Conservation (phyloP, 2,797 vertebrate species). For the Aphelocoma californica region DNA sequence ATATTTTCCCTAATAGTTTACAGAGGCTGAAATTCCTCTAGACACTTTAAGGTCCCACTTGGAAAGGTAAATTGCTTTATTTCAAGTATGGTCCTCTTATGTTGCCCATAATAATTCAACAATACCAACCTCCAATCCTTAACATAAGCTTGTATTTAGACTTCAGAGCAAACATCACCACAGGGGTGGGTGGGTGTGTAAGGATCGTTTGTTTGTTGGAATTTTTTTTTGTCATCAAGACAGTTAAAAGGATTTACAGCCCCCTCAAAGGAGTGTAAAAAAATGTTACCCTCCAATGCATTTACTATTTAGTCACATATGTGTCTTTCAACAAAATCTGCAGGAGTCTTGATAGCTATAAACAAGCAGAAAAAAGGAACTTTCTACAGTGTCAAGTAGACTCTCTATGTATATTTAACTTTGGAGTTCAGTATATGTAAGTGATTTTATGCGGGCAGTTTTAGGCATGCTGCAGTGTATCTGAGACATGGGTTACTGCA, state of each 20-base stretch:
- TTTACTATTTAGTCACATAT: not conserved
- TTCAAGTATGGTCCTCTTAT: not conserved
- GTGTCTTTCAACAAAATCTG: not conserved
- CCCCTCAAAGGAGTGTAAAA: not conserved
- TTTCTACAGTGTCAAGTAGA: not conserved
- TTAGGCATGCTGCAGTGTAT: not conserved
- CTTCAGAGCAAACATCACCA: not conserved
- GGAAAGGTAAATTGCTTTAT: not conserved
- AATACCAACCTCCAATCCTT: not conserved
- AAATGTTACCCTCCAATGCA: not conserved
- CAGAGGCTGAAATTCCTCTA: not conserved
- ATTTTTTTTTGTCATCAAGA: not conserved
- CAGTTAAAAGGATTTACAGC: not conserved
- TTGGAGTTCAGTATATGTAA: not conserved
- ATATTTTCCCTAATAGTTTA: not conserved
- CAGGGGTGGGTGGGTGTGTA: not conserved
- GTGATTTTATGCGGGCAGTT: not conserved
- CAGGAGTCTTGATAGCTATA: not conserved
- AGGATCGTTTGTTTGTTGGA: not conserved
- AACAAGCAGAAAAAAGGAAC: not conserved
- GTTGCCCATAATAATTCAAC: not conserved
- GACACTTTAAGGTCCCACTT: not conserved
- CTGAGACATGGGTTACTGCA: not conserved
- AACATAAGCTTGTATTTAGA: not conserved
- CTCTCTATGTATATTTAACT: not conserved